These are phyloP conservation scores for Pachyrhynchus sulphureomaculatus DNA, from an alignment of 1,140 invertebrate genomes.

Conservation along the genomic window DNA sequence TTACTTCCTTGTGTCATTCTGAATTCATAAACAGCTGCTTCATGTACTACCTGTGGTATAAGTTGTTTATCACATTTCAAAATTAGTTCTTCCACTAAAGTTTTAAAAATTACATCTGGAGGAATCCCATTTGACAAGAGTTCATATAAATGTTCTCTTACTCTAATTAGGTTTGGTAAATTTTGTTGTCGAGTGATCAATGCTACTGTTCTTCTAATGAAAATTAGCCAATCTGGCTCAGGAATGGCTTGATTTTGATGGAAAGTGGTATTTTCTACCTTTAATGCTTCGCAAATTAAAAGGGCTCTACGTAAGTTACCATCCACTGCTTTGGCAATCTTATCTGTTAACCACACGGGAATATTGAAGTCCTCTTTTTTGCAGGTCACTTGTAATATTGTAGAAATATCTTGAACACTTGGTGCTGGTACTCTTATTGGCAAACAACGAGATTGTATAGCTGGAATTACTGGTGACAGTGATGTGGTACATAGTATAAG, in stretches of 20 bases:
- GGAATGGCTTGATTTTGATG: conserved; percentile 77
- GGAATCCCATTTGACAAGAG: conserved; percentile 93
- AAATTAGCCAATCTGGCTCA: conserved; percentile 93
- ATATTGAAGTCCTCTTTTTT: conserved; percentile 84
- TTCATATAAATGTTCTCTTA: conserved; percentile 89
- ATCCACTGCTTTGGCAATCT: conserved; percentile 78
- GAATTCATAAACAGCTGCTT: conserved; percentile 89
- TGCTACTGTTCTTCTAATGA: conserved; percentile 82
- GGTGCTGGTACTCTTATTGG: conserved; percentile 90
- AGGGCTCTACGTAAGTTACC: conserved; percentile 93
- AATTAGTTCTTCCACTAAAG: conserved; percentile 80
- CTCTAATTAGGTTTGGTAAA: conserved; percentile 79
- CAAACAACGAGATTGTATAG: conserved; percentile 93
- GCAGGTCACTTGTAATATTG: conserved; percentile 68
- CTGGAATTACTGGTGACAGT: conserved; percentile 91
- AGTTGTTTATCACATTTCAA: conserved; percentile 88
- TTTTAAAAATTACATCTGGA: conserved; percentile 89
- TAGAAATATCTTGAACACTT: conserved; percentile 71
- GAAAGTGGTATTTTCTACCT: conserved; percentile 90
- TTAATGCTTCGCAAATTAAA: conserved; percentile 91
- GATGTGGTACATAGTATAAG: conserved; percentile 95
- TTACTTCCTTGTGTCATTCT: conserved; percentile 87
- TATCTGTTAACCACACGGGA: conserved; percentile 74
- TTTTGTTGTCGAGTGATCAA: conserved; percentile 88
- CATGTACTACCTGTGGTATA: conserved; percentile 79